Base-by-base conservation (phyloP, 2,797 vertebrate species). In the Jordanella pulchra region DNA sequence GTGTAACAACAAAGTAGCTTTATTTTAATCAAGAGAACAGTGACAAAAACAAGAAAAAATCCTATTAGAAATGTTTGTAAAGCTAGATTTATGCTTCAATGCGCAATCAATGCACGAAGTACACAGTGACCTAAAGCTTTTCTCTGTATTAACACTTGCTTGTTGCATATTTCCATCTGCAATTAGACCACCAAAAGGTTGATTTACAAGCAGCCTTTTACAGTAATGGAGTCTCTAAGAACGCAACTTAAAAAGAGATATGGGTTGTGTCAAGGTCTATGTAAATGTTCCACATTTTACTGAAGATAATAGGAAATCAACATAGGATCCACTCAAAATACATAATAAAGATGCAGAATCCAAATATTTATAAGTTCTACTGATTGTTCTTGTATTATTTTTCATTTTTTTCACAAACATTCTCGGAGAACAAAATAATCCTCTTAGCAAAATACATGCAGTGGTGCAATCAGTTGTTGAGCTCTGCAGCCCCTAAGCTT, bases 161-260 rank as follows among this genome's bases (percentile, higher is more conserved):
- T 58, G 55, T 14, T 17, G 5, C 15, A 30, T 32, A 32, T 35
- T 42, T 63, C 14, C 12, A 44, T 35, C 21, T 63, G 23, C n/a
- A 63, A 25, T 63, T 63, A 63, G 23, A 42, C 60, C 60, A 63
- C 35, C 60, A 63, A n/a, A 63, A 25, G n/a, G n/a, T 7, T 44
- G 35, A 12, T 63, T 63, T 63, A 25, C 35, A 63, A 42, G 42
- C n/a, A 42, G 23, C 60, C 12, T 44, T 63, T 15, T 42, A 3
- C 10, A 44, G 35, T n/a, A 25, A 3, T 63, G 13, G 23, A 25
- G 23, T 25, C 35, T n/a, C n/a, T 44, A 63, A 63, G 21, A 39
- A 63, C 13, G 23, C 35, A 7, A 63, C n/a, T 39, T n/a, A 14
- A 25, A 63, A 63, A n/a, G 21, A 7, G 3, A 63, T 25, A 2